Percentiles rank a stretch among this genome's conserved stretches.
Evolutionary conservation across 2,797 vertebrate genomes (phyloP).

Genomic region (Bradypodion ventrale): DNA sequence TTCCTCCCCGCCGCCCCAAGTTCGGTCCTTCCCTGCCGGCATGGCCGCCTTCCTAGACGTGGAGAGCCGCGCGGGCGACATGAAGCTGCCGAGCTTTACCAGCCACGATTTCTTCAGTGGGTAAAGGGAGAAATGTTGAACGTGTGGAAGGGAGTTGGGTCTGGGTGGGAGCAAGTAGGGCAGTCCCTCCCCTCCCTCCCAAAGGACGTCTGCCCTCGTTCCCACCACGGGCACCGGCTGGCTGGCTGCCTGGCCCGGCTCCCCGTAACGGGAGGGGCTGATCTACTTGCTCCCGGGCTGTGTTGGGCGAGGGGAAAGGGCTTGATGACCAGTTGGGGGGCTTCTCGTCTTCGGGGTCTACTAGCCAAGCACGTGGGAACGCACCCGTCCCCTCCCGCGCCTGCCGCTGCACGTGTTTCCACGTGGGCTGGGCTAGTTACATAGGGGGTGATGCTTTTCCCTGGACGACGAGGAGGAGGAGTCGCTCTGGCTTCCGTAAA

Average conservation of each 20-base stretch:
- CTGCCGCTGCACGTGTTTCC: background rate
- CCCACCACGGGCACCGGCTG: too few relatives aligned
- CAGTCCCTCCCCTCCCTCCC: too few relatives aligned
- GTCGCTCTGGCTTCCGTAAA: too few relatives aligned
- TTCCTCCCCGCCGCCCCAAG: background rate
- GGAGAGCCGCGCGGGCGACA: background rate
- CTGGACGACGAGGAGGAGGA: background rate
- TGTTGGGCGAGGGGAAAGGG: background rate
- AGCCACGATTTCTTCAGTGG: conserved; percentile 4
- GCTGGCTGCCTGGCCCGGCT: too few relatives aligned
- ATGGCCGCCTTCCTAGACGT: conserved; percentile 5
- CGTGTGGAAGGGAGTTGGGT: too few relatives aligned
- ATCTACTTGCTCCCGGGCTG: too few relatives aligned
- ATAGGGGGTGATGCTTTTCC: too few relatives aligned
- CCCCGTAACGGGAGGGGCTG: too few relatives aligned
- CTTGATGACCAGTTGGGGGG: background rate
- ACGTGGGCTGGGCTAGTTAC: background rate
- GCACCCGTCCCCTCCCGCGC: background rate
- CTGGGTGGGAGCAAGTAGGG: background rate
- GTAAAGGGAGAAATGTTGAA: fast-evolving
- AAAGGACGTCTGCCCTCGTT: too few relatives aligned
- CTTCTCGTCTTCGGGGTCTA: too few relatives aligned
- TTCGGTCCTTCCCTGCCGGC: background rate
- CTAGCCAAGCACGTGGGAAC: background rate
- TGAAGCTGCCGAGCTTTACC: background rate